These are phyloP conservation scores for Hylyphantes graminicola DNA, from an alignment of 1,140 invertebrate genomes.

Conservation along the genomic window DNA sequence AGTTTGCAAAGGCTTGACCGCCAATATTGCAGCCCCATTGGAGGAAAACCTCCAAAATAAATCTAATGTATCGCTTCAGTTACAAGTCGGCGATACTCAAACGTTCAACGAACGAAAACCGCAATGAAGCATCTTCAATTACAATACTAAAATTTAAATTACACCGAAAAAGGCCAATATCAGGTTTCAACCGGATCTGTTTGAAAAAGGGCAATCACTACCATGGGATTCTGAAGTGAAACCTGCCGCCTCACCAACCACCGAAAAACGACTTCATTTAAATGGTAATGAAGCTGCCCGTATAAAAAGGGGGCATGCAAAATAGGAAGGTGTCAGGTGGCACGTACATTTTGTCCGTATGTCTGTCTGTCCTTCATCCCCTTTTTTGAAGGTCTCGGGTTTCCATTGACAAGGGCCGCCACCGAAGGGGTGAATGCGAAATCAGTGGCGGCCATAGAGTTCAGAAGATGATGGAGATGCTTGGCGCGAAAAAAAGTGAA, in stretches of 20 bases:
- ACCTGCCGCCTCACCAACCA: background rate
- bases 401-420: background rate
- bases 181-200: no score
- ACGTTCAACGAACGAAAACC: no score
- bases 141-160: no score
- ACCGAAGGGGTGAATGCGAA: conserved; percentile 27
- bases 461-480: background rate
- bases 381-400: conserved; percentile 6
- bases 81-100: no score
- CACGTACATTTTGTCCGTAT: conserved; percentile 21
- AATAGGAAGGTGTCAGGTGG: conserved; percentile 31
- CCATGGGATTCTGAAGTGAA: no score
- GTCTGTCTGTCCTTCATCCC: background rate
- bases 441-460: conserved; percentile 4
- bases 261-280: conserved; percentile 40
- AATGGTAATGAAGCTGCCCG: conserved; percentile 28
- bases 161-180: no score
- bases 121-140: no score
- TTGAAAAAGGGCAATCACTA: no score
- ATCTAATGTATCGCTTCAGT: no score
- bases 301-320: conserved; percentile 20
- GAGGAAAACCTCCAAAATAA: no score
- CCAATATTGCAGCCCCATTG: no score
- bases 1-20: no score
- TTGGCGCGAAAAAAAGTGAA: background rate